Evolutionary conservation across 2,888 invertebrate species (phyloP).

Genomic region (Melanargia galathea): DNA sequence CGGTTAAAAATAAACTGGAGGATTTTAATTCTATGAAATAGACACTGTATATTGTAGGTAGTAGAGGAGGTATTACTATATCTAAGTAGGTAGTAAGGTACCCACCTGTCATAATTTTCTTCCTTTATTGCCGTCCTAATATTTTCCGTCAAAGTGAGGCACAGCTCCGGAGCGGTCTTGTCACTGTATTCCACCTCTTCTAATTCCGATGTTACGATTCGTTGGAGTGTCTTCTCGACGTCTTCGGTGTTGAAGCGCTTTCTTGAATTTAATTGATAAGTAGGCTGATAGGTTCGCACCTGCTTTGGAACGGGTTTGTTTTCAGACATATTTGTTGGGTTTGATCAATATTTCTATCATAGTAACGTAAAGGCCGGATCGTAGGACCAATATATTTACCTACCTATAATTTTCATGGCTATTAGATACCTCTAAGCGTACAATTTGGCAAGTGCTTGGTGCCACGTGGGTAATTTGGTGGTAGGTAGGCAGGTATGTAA

Average conservation of each 20-base stretch:
- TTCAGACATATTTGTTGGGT: conserved; percentile 59
- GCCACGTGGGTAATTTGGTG: no score
- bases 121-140: conserved; percentile 84
- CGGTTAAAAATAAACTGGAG: no score
- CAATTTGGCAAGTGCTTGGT: no score
- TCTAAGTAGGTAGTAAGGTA: background rate
- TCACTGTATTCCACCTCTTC: conserved; percentile 84
- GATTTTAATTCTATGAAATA: no score
- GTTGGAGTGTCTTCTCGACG: conserved; percentile 82
- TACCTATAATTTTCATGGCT: no score
- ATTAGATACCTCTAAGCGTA: no score
- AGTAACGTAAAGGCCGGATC: background rate
- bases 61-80: no score
- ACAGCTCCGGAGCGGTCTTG: conserved; percentile 79
- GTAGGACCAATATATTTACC: background rate
- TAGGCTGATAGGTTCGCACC: conserved; percentile 82
- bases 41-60: no score
- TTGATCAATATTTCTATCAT: conserved; percentile 53
- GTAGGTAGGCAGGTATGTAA: no score
- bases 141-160: conserved; percentile 82
- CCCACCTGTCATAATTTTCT: conserved; percentile 85
- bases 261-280: conserved; percentile 84
- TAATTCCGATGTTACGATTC: conserved; percentile 82
- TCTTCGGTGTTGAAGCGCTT: conserved; percentile 84
- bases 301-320: conserved; percentile 56